Base-by-base conservation (phyloP, 2,113 vertebrate genomes). In the Coptodon rendalli region DNA sequence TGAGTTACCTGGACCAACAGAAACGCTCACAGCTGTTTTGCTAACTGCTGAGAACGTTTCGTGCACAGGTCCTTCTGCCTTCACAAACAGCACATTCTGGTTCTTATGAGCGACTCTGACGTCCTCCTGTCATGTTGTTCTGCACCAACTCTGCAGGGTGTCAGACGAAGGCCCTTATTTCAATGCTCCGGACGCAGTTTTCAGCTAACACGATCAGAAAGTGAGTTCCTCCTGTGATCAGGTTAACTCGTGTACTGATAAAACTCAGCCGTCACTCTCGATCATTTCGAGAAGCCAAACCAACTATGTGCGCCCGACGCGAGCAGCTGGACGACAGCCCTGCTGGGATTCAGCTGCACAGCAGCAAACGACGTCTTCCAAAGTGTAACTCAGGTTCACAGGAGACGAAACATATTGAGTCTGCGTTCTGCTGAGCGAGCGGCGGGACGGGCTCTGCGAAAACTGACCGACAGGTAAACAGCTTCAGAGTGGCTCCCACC, bases 401-500 rank as follows among this genome's bases (percentile, higher is more conserved):
- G 22, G 22, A 45, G 12, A 43, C n/a, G 3, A 5, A 6, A 10
- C 31, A 34, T 19, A 10, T 9, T 59, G 14, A 61, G 29, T 9
- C 14, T 61, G 66, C 6, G n/a, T 0, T 40, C 54, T 29, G 54
- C 56, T 22, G 36, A 3, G 34, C 63, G 63, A 68, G 31, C 2
- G 19, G 63, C 3, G 4, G 34, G 63, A 40, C 12, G 0, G 16
- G 38, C 38, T 43, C 66, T 24, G 8, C n/a, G 2, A 48, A 52
- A 52, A 14, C 19, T 5, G 66, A 24, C 7, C 5, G 7, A 68
- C 7, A 43, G 63, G 19, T 16, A 14, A 43, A 45, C 63, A 1
- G 17, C 24, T 27, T 0, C 16, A 19, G 38, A 59, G 78, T 45
- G 53, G 80, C 14, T 48, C 83, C 94, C 82, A 99, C 98, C 98